These are phyloP conservation scores for Progne subis DNA, from an alignment of 2,113 vertebrate genomes.

Conservation along the genomic window DNA sequence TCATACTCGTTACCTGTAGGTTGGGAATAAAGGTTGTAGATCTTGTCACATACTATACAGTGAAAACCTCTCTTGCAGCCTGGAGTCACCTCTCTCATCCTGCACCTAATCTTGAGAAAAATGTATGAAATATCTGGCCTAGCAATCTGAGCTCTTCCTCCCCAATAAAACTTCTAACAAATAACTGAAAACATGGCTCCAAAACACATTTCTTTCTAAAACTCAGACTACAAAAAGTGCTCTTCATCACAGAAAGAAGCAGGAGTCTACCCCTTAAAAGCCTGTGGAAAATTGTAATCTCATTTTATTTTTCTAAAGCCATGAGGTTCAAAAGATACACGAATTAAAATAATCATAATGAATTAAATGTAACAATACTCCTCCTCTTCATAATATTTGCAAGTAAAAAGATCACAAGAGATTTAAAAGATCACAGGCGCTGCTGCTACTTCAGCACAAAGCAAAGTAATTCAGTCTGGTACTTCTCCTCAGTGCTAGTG, in stretches of 20 bases:
- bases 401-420: conserved; percentile 57
- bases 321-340: conserved; percentile 43
- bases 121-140: neutral
- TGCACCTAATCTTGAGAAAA: neutral
- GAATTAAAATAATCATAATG: conserved; percentile 57
- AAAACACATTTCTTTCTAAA: neutral
- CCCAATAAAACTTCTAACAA: neutral
- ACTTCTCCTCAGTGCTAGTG: neutral
- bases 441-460: conserved; percentile 34
- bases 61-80: neutral
- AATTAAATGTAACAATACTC: conserved; percentile 49
- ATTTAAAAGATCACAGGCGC: conserved; percentile 60
- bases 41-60: neutral
- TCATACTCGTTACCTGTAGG: neutral
- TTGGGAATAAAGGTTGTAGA: neutral
- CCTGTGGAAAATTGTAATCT: conserved; percentile 15
- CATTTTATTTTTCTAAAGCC: conserved; percentile 38
- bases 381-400: conserved; percentile 26
- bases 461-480: conserved; percentile 42
- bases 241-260: neutral
- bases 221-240: neutral
- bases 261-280: neutral
- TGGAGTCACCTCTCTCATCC: neutral
- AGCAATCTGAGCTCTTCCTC: neutral
- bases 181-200: neutral